Evolutionary conservation across 2,888 invertebrate species (phyloP).

Genomic region (Phengaris arion): DNA sequence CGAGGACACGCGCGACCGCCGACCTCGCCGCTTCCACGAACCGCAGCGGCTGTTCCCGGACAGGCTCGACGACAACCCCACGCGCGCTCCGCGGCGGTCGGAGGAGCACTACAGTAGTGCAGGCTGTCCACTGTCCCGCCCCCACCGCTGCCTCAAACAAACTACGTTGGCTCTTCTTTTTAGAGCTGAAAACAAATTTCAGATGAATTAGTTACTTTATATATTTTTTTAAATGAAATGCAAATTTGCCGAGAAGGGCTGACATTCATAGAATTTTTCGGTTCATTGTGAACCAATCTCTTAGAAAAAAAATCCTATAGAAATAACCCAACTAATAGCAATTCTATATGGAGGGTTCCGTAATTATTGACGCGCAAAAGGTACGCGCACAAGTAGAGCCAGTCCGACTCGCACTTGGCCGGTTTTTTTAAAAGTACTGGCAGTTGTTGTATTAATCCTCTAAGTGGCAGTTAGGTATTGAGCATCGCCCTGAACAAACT

Average conservation of each 20-base stretch:
- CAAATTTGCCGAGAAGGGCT: neutral
- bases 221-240: neutral
- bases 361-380: too few species aligned
- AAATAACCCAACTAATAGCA: neutral
- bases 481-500: too few species aligned
- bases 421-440: too few species aligned
- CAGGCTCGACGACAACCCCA: neutral
- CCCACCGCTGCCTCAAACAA: slow-evolving; percentile 34
- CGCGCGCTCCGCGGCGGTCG: neutral
- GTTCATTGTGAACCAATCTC: neutral
- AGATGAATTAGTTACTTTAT: neutral
- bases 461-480: too few species aligned
- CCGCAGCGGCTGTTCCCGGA: slow-evolving; percentile 38
- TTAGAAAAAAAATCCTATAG: neutral
- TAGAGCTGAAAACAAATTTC: slow-evolving; percentile 1
- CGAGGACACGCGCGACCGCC: slow-evolving; percentile 44
- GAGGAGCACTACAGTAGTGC: neutral
- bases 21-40: slow-evolving; percentile 46
- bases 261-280: neutral
- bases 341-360: too few species aligned
- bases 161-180: slow-evolving; percentile 26
- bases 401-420: too few species aligned
- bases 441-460: too few species aligned
- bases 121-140: neutral
- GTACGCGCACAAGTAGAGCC: too few species aligned